Base-by-base conservation (phyloP, 2,888 invertebrate genomes). In the Callyntrura guangdongensis region DNA sequence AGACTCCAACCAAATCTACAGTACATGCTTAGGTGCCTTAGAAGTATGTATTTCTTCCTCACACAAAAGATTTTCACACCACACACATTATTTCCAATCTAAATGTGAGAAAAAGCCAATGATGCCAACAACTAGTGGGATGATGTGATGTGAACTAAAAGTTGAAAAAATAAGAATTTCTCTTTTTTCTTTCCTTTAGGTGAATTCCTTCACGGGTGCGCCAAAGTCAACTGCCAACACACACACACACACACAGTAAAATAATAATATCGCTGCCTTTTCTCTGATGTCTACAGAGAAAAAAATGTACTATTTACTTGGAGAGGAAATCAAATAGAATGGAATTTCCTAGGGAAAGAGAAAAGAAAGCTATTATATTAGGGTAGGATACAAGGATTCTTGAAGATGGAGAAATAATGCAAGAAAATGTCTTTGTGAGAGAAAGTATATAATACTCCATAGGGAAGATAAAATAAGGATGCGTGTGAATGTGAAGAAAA, bases 61-160 rank as follows among this genome's bases (percentile, higher is more conserved):
- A 79, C 77, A 9, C n/a, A 59, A 59, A 59, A 20, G 0, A 22
- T 17, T 22, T 49, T 12, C n/a, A 82, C 20, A 25, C 45, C 12
- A 36, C 84, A 64, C 47, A 69, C 84, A 61, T 56, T 59, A 59
- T 61, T 84, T 69, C 84, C 84, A 84, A 69, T 84, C 84, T 25
- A 84, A 83, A 84, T 69, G 84, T 47, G 49, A 67, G 69, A 69
- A 67, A 49, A 83, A 83, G 64, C 64, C 81, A 81, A 81, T 81
- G 59, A 81, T 81, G 81, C 59, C 81, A 81, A 81, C 77, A 77
- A 77, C 59, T 59, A 59, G 56, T 36, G n/a, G 25, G 61, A 61
- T 61, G 22, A 47, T 69, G 36, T 61, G 22, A 47, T 69, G 36
- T 27, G 69, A 36, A 9, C 6, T 9, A 61, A 22, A 56, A 12